Evolutionary conservation across 2,797 vertebrate species (phyloP).

Genomic region (Lagocephalus sceleratus): DNA sequence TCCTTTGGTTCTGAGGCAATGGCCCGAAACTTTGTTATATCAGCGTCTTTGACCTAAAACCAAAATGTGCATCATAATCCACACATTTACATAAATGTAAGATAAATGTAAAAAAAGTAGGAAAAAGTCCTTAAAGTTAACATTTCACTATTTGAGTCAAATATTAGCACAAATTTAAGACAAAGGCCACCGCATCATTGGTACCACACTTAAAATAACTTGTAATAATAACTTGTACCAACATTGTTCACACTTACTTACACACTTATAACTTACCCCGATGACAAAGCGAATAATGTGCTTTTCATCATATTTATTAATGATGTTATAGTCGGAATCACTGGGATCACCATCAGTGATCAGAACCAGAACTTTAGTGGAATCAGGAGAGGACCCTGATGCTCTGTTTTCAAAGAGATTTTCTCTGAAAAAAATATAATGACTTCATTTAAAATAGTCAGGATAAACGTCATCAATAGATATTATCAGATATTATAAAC

Average conservation of each 20-base stretch:
- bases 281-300: slow-evolving; percentile 79
- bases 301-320: slow-evolving; percentile 22
- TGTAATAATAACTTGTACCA: no score
- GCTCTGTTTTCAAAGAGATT: slow-evolving; percentile 48
- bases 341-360: slow-evolving; percentile 82
- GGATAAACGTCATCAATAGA: not conserved
- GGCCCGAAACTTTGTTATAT: slow-evolving; percentile 11
- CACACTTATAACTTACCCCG: slow-evolving; percentile 76
- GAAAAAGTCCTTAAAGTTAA: no score
- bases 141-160: no score
- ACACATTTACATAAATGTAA: no score
- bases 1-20: slow-evolving; percentile 73
- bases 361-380: slow-evolving; percentile 78
- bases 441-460: not conserved
- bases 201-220: not conserved
- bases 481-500: slow-evolving; percentile 41
- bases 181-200: no score
- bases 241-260: not conserved
- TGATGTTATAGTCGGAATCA: not conserved
- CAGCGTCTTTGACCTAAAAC: slow-evolving; percentile 63
- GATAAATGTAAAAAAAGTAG: no score
- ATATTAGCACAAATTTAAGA: no score
- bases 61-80: no score
- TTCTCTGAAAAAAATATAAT: slow-evolving; percentile 51
- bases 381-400: slow-evolving; percentile 67